Conservation (phyloP, 2,888 invertebrate genomes). For the Adela reaumurella region DNA sequence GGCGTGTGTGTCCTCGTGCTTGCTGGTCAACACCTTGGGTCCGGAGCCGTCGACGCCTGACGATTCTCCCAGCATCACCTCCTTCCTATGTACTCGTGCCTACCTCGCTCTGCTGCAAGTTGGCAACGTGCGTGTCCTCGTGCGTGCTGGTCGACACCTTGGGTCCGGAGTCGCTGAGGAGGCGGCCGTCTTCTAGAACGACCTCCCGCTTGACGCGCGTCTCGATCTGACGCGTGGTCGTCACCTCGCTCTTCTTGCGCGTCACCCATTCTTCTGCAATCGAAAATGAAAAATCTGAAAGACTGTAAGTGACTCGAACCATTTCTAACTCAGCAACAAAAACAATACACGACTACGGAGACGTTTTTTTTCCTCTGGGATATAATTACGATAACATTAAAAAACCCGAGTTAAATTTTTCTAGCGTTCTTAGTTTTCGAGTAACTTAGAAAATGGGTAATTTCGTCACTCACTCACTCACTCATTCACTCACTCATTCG, state of each 20-base stretch:
- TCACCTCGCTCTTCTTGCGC: conserved; percentile 84
- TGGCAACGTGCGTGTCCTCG: conserved; percentile 86
- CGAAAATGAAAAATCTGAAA: too few species aligned
- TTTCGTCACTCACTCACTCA: too few species aligned
- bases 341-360: too few species aligned
- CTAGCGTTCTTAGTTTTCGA: too few species aligned
- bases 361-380: too few species aligned
- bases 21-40: conserved; percentile 85
- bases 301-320: neutral
- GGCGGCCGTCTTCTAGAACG: conserved; percentile 85
- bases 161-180: conserved; percentile 86
- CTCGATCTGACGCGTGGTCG: conserved; percentile 87
- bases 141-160: conserved; percentile 88
- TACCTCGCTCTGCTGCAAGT: conserved; percentile 84
- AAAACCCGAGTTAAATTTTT: too few species aligned
- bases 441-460: too few species aligned
- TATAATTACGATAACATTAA: too few species aligned
- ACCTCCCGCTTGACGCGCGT: conserved; percentile 87
- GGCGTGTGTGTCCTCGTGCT: conserved; percentile 85
- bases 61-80: conserved; percentile 32
- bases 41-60: conserved; percentile 84
- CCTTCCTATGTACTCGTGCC: neutral
- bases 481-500: too few species aligned
- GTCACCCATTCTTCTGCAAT: conserved; percentile 91
- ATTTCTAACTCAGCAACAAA: too few species aligned